These are phyloP conservation scores for Dipodomys ordii DNA, from an alignment of 2,113 vertebrate genomes.

Conservation along the genomic window DNA sequence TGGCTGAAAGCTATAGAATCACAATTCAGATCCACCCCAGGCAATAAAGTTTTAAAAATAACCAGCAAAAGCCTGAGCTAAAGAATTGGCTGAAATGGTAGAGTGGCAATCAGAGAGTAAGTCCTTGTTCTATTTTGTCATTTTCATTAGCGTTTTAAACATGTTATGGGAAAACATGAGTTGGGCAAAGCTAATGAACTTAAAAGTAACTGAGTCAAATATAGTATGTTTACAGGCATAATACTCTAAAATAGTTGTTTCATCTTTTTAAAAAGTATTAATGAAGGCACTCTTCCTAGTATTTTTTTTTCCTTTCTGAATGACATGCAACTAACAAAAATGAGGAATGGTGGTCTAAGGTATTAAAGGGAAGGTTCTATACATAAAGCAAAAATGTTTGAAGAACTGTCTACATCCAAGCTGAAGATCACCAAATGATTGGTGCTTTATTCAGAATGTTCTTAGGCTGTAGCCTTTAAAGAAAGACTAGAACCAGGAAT, in stretches of 20 bases:
- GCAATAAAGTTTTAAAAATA: too few relatives aligned
- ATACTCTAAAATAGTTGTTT: background rate
- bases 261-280: too few relatives aligned
- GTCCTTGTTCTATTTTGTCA: background rate
- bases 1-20: too few relatives aligned
- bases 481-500: background rate
- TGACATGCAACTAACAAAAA: background rate
- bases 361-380: background rate
- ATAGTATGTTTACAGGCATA: background rate
- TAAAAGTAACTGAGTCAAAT: background rate
- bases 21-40: too few relatives aligned
- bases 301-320: background rate
- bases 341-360: background rate
- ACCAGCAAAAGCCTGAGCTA: too few relatives aligned
- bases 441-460: background rate
- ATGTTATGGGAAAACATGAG: background rate
- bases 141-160: slow-evolving; percentile 35
- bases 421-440: background rate
- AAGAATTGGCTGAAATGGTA: too few relatives aligned
- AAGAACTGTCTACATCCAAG: rapidly evolving
- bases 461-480: background rate
- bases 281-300: too few relatives aligned
- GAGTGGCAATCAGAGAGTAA: background rate
- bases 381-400: background rate
- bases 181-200: slow-evolving; percentile 10